These are phyloP conservation scores for Crotophaga sulcirostris DNA, from an alignment of 2,113 vertebrate genomes.

Conservation along the genomic window DNA sequence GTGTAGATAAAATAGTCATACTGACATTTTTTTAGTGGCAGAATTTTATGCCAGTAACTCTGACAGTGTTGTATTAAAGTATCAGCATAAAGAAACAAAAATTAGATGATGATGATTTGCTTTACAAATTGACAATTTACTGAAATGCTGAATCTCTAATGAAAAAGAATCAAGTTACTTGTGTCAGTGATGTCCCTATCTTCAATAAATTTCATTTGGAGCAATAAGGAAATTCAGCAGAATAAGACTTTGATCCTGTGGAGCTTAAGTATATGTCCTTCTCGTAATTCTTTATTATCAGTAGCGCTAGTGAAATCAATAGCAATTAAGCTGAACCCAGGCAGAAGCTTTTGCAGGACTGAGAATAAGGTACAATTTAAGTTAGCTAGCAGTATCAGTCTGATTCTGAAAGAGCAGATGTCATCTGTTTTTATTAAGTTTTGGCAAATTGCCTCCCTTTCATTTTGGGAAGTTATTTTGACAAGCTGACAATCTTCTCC, in stretches of 20 bases:
- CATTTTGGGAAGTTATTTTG: background rate
- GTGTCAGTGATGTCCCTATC: background rate
- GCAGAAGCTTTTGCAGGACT: background rate
- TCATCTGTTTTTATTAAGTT: background rate
- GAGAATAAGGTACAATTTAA: background rate
- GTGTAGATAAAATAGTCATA: background rate
- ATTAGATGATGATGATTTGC: background rate
- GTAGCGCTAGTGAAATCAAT: background rate
- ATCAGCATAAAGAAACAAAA: background rate
- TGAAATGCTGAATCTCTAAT: background rate
- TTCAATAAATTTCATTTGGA: background rate
- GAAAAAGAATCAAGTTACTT: background rate
- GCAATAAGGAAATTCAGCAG: background rate
- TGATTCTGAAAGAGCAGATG: background rate
- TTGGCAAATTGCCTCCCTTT: background rate
- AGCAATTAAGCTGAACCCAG: background rate
- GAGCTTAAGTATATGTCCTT: background rate
- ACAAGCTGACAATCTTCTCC: background rate
- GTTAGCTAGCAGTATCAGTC: background rate
- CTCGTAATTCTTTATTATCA: background rate
- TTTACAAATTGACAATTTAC: background rate
- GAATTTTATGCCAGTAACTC: background rate
- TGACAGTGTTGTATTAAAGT: background rate
- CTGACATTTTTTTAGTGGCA: background rate
- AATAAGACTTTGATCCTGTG: background rate